Evolutionary conservation across 2,888 invertebrate genomes (phyloP).

Genomic region (Ferrisia virgata): DNA sequence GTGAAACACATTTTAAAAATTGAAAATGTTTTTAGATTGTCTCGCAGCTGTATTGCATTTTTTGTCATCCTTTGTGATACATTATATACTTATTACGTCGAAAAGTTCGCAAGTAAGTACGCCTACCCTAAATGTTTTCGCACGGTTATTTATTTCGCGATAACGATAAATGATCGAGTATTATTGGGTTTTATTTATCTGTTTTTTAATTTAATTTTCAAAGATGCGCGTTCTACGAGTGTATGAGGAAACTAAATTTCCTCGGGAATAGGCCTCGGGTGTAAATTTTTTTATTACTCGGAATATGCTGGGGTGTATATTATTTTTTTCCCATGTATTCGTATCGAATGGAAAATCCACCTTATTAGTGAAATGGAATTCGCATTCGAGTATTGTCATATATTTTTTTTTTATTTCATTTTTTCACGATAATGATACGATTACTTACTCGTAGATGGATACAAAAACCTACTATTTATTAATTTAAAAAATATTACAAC

Average conservation of each 20-base stretch:
- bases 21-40: background rate
- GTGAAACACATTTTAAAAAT: background rate
- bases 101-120: background rate
- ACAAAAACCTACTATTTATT: background rate
- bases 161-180: background rate
- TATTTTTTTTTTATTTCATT: too few species aligned
- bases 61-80: background rate
- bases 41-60: background rate
- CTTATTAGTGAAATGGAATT: too few species aligned
- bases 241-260: too few species aligned
- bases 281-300: too few species aligned
- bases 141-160: background rate
- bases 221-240: background rate
- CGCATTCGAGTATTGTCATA: too few species aligned
- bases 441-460: too few species aligned
- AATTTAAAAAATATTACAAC: background rate
- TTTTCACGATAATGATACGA: too few species aligned
- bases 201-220: background rate
- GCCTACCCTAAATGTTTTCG: background rate
- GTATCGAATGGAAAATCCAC: too few species aligned
- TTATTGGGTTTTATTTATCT: background rate
- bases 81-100: background rate
- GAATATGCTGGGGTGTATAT: too few species aligned
- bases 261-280: too few species aligned
- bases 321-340: too few species aligned